Base-by-base conservation (phyloP, 2,797 vertebrate species). In the Masticophis lateralis region DNA sequence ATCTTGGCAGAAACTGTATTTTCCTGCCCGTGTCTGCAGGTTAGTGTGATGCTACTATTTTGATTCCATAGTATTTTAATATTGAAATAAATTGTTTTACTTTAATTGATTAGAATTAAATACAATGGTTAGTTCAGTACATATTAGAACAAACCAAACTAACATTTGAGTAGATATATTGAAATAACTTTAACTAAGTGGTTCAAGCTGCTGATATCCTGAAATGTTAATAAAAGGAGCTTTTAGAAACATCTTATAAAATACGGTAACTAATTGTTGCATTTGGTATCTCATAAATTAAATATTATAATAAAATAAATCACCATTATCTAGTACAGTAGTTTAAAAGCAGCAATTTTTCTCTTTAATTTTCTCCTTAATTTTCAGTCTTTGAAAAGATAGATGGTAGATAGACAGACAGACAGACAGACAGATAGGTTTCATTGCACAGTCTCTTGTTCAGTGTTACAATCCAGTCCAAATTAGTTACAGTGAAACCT, bases 1-100 rank as follows among this genome's bases (percentile, higher is more conserved):
- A 86, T 99, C 99, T 22, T 99, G 99, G 99, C 99, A 99, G 97
- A 99, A 99, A 94, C 98, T 99, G 0, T 99, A 98, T 97, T 99
- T 99, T 97, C 98, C 98, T 66, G 98, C 99, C 1, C 97, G 98
- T 14, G 99, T 99, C 91, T 99, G 99, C 98, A 99, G 99, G 99
- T 99, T 88, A 97, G 98, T 98, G 93, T 88, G 43, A 57, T 92
- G 0, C 89, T 74, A 87, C 10, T 47, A 20, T 14, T 20, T 91
- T 91, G n/a, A 61, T 93, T 63, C 18, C 0, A 25, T 92, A 2
- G 27, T 59, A 4, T 88, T 90, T 27, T 59, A 79, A 92, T 57
- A 9, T 83, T 83, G 20, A 83, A 47, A 25, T 25, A 83, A 83
- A 47, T 83, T 83, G 37, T 83, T 83, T 83, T 83, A 47, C 20